A percentile compares a stretch with the other conserved stretches of the same genome.
phyloP scores from a whole-genome alignment of 2,888 invertebrate species.

The Pedicia rivosa region DNA sequence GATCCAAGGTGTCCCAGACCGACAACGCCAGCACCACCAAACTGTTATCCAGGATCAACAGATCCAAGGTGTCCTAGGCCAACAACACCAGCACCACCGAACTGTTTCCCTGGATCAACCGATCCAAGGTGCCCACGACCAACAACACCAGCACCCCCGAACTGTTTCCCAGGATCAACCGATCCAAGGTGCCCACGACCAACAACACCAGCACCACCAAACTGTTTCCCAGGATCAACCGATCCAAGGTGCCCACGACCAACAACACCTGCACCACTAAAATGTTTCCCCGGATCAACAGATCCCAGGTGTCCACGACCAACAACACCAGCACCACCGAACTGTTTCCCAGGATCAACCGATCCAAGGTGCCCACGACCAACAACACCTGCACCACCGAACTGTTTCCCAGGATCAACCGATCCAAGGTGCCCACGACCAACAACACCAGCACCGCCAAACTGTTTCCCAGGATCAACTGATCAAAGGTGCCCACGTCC shows the following conservation, averaged over 20 bases:
- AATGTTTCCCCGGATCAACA: slow-evolving; percentile 16
- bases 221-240: slow-evolving; percentile 28
- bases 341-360: slow-evolving; percentile 26
- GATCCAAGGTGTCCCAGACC: slow-evolving; percentile 15
- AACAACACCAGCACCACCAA: slow-evolving; percentile 13
- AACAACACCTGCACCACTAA: slow-evolving; percentile 11
- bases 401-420: slow-evolving; percentile 26
- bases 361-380: slow-evolving; percentile 23
- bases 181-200: slow-evolving; percentile 21
- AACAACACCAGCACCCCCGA: slow-evolving; percentile 13
- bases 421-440: slow-evolving; percentile 23
- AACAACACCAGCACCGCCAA: slow-evolving; percentile 14
- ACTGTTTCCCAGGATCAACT: slow-evolving; percentile 20
- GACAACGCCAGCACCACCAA: slow-evolving; percentile 12
- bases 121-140: slow-evolving; percentile 15
- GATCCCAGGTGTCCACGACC: slow-evolving; percentile 23
- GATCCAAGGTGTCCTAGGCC: slow-evolving; percentile 22
- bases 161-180: slow-evolving; percentile 28
- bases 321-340: slow-evolving; percentile 17
- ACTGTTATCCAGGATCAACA: slow-evolving; percentile 20
- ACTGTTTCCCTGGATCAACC: slow-evolving; percentile 21
- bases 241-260: slow-evolving; percentile 26
- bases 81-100: slow-evolving; percentile 13
- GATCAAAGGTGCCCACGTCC: slow-evolving; percentile 23
- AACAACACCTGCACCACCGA: slow-evolving; percentile 20